These are phyloP conservation scores for Hecatera dysodea DNA, from an alignment of 2,888 invertebrate species.

Conservation along the genomic window DNA sequence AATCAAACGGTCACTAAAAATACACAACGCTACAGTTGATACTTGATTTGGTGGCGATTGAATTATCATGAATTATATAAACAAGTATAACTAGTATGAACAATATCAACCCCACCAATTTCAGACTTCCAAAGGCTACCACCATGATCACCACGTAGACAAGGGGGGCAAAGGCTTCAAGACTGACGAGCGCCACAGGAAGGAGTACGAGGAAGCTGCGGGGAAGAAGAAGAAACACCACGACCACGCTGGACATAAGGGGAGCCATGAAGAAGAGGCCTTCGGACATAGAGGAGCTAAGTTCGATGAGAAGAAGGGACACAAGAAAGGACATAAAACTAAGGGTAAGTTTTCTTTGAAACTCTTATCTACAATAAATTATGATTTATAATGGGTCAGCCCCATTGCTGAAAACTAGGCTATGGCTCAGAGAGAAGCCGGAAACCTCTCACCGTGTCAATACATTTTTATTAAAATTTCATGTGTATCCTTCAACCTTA, in stretches of 20 bases:
- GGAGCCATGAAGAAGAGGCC: conserved; percentile 92
- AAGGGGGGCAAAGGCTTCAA: conserved; percentile 91
- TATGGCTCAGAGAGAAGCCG: not conserved
- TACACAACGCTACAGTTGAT: too few species aligned
- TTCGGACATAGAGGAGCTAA: conserved; percentile 93
- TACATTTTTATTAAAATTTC: not conserved
- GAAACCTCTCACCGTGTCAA: not conserved
- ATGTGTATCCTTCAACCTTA: not conserved
- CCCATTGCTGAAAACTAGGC: not conserved
- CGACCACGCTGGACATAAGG: conserved; percentile 92
- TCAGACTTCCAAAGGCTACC: conserved; percentile 90
- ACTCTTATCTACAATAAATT: not conserved
- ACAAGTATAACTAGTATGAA: not conserved
- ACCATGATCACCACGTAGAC: conserved; percentile 91
- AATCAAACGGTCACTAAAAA: too few species aligned
- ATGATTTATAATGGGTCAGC: not conserved
- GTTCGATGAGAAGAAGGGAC: conserved; percentile 94
- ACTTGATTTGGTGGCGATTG: too few species aligned
- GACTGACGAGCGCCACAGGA: conserved; percentile 90
- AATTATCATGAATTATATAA: too few species aligned
- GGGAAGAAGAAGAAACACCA: conserved; percentile 92
- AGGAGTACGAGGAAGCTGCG: conserved; percentile 91
- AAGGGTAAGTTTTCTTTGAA: conserved; percentile 85
- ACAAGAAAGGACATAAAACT: conserved; percentile 94
- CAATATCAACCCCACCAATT: conserved; percentile 50